Evolutionary conservation across 2,888 invertebrate genomes (phyloP), one percentile per base, ranked within the genome.

Genomic region (Cantharis rufa): DNA sequence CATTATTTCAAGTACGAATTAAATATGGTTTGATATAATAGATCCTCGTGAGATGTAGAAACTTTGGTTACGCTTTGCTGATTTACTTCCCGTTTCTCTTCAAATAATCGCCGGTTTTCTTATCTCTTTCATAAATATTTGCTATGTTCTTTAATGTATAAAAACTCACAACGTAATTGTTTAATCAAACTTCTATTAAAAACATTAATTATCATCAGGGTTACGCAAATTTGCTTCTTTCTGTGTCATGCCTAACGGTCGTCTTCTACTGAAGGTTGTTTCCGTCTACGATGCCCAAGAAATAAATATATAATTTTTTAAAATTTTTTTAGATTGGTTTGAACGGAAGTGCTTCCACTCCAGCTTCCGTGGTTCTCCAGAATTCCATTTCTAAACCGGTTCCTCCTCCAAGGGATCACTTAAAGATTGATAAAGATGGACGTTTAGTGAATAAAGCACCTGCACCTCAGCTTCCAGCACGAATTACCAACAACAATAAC

Each of bases 391-490:
- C 85, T 13, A 88, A 88, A 84, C 92, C 92, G 61, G 91, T 91
- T 81, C 91, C 92, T 79, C 90, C 90, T 28, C 92, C 93, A 62
- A 90, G 93, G 82, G 93, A 93, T 87, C 93, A 93, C 84, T 87
- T 92, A 80, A 90, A 91, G 79, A 90, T 91, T 80, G 92, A 92
- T 83, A 91, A 91, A 83, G 92, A 92, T 82, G 90, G 90, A 15
- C 89, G 92, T 62, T 87, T 91, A 79, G 90, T 91, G 80, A 93
- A 92, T 86, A 87, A 93, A 87, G 90, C 94, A 77, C 92, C 92
- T 15, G 92, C 92, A 79, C 92, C 95, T 80, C 89, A 92, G 86
- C 87, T 92, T 87, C 93, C 95, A 79, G 93, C 93, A 82, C 90
- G 94, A 79, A 89, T 90, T 84, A 87, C 88, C 70, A 88, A 87